Base-by-base conservation (phyloP, 1,140 invertebrate genomes). In the Bombus difficillimus region DNA sequence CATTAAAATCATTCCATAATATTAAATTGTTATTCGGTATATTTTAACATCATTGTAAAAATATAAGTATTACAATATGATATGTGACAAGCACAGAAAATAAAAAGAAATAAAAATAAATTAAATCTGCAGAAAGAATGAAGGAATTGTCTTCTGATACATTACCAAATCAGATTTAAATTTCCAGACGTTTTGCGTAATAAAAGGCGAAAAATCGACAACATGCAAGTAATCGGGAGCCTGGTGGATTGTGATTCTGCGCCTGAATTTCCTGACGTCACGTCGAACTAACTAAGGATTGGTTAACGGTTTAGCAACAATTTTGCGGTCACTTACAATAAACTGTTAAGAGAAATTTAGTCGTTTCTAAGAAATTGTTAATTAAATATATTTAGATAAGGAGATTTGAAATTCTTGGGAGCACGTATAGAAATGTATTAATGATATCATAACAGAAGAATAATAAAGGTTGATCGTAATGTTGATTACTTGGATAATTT, bases 211-310 rank as follows among this genome's bases (percentile, higher is more conserved):
- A 79, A 71, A 85, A 74, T 85, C 53, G 53, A 76, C 53, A 53
- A 69, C 37, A 68, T 47, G 86, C 77, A 57, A 69, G 85, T 57
- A 66, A 77, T 82, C 78, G 32, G 37, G 59, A 59, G 68, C 68
- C 84, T 68, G 68, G 83, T 57, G 76, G 32, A 85, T 64, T 79
- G 76, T 77, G 89, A 86, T 87, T 85, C 85, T 90, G 86, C 89
- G 88, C 88, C 85, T 82, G 75, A 80, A 85, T 78, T 71, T 64
- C 59, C 66, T 87, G 39, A 89, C 74, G 79, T 90, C 82, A 89
- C 68, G 0, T 47, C 28, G 28, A n/a, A 37, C 43, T 53, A 68
- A 62, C 81, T 34, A 37, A 64, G 34, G 78, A 90, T 89, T 87
- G 88, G 82, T 59, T 69, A 64, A 57, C 18, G 9, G 13, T n/a